Evolutionary conservation across 2,797 vertebrate species (phyloP), one percentile per base, ranked within the genome.

Genomic region (Thunnus albacares): DNA sequence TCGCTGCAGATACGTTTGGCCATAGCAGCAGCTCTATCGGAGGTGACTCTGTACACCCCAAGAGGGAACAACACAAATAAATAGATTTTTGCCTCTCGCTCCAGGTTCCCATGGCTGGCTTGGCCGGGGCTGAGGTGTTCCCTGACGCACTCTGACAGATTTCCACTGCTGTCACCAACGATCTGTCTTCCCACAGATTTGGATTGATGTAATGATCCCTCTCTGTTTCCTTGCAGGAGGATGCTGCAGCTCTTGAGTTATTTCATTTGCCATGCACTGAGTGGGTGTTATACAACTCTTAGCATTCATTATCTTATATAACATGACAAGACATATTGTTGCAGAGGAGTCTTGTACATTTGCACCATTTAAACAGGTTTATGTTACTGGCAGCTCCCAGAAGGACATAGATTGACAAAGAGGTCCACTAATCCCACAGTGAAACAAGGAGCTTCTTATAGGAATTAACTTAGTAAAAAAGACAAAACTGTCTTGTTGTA

Each of bases 131-230:
- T n/a, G 64, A 71, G 63, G 68, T 62, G 71, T 79, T 80, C 17
- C 79, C 62, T 71, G 68, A 61, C 60, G 17, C 43, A 10, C 41
- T 62, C 65, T 65, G 69, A 81, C 71, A 71, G 14, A 75, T 79
- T 79, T 79, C 47, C 71, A 67, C 61, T 56, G 73, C 81, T 74
- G 77, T 86, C 68, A 75, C 35, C 64, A 18, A 60, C 79, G 57
- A 72, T 80, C 61, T 60, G 60, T 85, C 77, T 64, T 69, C 35
- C 55, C 47, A 2, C 57, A 82, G 55, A 75, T 78, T 65, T 77
- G 57, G 68, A 86, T 65, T 79, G 57, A 79, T 87, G 73, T 38
- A 75, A 75, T 68, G 67, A 75, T 75, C 58, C 47, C 24, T 52
- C 67, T 63, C 26, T 22, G 63, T 67, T 71, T 67, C 26, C 22